Percentiles rank a stretch among this genome's conserved stretches.
Evolutionary conservation across 2,113 vertebrate genomes (phyloP).

Genomic region (Paratilapia polleni): DNA sequence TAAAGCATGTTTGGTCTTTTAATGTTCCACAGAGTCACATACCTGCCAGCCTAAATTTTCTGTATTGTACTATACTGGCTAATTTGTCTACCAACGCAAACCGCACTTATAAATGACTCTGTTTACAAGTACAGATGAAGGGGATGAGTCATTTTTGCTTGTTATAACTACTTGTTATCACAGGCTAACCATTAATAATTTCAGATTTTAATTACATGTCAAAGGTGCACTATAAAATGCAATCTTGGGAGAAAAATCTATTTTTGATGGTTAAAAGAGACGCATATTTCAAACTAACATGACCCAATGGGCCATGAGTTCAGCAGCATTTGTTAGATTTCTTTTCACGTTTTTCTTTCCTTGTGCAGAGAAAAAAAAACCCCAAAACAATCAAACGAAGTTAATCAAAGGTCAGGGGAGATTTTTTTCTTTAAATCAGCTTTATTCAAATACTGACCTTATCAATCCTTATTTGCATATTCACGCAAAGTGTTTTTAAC

Average conservation of each 20-base stretch:
- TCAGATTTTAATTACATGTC: neutral
- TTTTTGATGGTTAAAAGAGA: neutral
- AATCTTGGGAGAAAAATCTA: neutral
- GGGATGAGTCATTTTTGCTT: neutral
- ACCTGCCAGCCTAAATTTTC: neutral
- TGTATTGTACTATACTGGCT: neutral
- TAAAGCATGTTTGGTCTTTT: neutral
- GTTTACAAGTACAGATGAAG: conserved; percentile 7
- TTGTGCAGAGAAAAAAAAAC: neutral
- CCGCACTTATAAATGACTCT: neutral
- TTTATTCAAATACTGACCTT: conserved; percentile 81
- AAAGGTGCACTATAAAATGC: neutral
- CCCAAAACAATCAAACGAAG: conserved; percentile 38
- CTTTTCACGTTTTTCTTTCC: conserved; percentile 12
- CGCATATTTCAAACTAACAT: neutral
- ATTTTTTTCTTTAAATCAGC: conserved; percentile 38
- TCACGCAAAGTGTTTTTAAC: conserved; percentile 57
- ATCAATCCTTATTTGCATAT: conserved; percentile 74
- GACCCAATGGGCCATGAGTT: neutral
- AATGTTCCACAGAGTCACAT: neutral
- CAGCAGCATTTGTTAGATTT: conserved; percentile 9
- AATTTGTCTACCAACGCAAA: neutral
- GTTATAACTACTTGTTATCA: neutral
- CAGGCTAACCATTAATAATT: neutral
- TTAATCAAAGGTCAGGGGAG: conserved; percentile 65